Percentiles rank a stretch among this genome's conserved stretches.
Conservation (phyloP, 2,113 vertebrate species). For the Hylia prasina region DNA sequence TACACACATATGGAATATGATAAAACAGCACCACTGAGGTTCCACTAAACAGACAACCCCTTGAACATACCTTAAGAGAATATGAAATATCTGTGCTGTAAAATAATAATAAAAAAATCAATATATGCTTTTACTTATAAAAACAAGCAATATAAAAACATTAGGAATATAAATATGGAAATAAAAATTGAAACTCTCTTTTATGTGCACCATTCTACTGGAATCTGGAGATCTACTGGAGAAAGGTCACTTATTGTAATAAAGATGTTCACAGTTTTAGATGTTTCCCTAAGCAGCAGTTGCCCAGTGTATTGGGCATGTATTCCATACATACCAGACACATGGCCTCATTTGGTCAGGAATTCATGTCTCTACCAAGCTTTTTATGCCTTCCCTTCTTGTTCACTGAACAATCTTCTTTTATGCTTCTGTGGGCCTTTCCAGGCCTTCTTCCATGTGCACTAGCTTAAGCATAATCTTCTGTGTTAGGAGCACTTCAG, state of each 20-base stretch:
- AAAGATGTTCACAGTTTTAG: neutral
- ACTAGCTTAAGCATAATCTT: neutral
- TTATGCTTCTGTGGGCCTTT: neutral
- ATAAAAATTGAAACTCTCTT: neutral
- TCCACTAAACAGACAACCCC: neutral
- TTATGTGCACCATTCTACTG: neutral
- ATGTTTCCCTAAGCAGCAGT: constrained; percentile 4
- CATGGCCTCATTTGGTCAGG: neutral
- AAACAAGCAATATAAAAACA: neutral
- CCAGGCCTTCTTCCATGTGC: neutral
- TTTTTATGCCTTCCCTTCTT: neutral
- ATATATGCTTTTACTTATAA: neutral
- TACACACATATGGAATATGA: neutral
- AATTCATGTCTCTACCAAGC: neutral
- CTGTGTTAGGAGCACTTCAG: neutral
- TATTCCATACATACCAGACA: constrained; percentile 17
- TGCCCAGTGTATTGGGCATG: neutral
- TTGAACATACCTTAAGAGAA: neutral
- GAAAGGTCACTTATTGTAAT: neutral
- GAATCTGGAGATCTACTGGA: neutral
- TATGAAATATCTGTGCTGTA: neutral
- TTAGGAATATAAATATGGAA: neutral
- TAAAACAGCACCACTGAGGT: neutral
- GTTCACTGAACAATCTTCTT: neutral
- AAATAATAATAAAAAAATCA: neutral